These are phyloP conservation scores for Plectrocnemia conspersa DNA, from an alignment of 1,140 invertebrate species.

Conservation along the genomic window DNA sequence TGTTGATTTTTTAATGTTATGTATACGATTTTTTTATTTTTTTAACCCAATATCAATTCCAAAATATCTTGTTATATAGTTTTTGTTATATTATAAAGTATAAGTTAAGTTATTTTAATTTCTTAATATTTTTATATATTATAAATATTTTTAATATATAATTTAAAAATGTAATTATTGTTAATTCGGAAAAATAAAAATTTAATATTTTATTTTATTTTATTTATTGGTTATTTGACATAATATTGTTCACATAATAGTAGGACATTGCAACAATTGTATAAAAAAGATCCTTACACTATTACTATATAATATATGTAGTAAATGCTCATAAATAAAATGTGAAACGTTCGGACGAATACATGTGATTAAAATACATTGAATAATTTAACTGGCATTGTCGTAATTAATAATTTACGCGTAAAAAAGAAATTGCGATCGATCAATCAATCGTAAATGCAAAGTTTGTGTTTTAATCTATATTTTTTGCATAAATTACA, in stretches of 20 bases:
- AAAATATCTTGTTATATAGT: too few relatives aligned
- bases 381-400: too few relatives aligned
- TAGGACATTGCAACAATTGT: conserved; percentile 31
- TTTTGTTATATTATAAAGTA: too few relatives aligned
- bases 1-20: not conserved
- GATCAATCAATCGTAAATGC: too few relatives aligned
- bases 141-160: not conserved
- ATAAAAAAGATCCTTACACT: conserved; percentile 32
- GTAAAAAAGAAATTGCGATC: too few relatives aligned
- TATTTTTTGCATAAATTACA: not conserved
- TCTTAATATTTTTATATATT: not conserved
- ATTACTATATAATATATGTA: conserved; percentile 28
- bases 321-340: conserved; percentile 35
- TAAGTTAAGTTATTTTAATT: not conserved
- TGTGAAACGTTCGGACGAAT: conserved; percentile 32
- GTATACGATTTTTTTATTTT: too few relatives aligned
- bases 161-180: conserved; percentile 4
- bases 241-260: conserved; percentile 32
- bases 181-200: conserved; percentile 12
- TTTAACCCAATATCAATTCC: not conserved
- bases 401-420: too few relatives aligned
- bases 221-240: conserved; percentile 35
- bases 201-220: conserved; percentile 1
- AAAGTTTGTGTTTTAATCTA: conserved; percentile 24
- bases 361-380: too few relatives aligned